phyloP scores from a whole-genome alignment of 2,113 vertebrate species.

The Muscicapa adusta region DNA sequence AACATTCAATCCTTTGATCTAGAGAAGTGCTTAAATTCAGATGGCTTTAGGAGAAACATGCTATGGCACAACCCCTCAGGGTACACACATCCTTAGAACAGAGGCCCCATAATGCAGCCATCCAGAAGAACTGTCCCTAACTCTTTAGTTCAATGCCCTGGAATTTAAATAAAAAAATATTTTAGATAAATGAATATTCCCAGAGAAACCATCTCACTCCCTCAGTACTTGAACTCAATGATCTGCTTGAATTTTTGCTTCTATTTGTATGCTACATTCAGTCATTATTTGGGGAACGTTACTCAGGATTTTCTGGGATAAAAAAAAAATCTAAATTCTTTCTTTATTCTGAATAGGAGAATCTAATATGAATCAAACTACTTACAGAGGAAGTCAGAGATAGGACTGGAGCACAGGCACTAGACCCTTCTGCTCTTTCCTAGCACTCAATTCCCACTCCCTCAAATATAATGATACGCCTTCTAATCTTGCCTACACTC shows the following conservation, averaged over 20 bases:
- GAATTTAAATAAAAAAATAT: not conserved
- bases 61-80: not conserved
- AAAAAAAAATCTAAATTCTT: not conserved
- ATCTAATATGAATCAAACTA: not conserved
- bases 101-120: not conserved
- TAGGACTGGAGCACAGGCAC: not conserved
- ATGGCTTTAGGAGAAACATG: not conserved
- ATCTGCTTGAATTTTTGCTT: not conserved
- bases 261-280: not conserved
- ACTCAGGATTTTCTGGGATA: not conserved
- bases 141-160: not conserved
- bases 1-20: not conserved
- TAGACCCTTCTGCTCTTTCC: not conserved
- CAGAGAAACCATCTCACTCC: not conserved
- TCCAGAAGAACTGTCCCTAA: not conserved
- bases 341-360: not conserved
- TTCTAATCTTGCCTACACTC: constrained; percentile 3
- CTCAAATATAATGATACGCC: not conserved
- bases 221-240: not conserved
- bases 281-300: not conserved
- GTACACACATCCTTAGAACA: not conserved
- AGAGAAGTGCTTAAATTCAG: not conserved
- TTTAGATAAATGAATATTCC: not conserved
- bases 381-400: not conserved
- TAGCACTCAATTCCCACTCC: not conserved